Evolutionary conservation across 1,140 invertebrate species (phyloP).

Genomic region (Orchestia grillus): DNA sequence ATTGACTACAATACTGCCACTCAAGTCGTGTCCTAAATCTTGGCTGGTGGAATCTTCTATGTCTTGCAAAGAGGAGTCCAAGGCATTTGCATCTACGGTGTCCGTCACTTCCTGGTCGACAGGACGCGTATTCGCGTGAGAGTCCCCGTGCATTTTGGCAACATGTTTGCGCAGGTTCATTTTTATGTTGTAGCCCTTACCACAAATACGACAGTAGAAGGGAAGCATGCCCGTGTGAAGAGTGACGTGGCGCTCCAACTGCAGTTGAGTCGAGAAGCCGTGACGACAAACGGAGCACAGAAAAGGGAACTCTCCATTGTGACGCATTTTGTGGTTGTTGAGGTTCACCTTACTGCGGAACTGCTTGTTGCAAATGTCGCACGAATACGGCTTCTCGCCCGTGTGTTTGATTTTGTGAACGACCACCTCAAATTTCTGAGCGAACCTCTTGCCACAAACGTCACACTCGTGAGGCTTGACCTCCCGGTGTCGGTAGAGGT

Average conservation of each 20-base stretch:
- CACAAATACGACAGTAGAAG: conserved; percentile 64
- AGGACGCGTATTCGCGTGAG: neutral
- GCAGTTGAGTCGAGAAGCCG: conserved; percentile 71
- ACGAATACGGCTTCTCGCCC: conserved; percentile 64
- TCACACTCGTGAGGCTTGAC: conserved; percentile 66
- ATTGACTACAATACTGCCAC: neutral
- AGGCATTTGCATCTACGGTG: neutral
- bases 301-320: conserved; percentile 75
- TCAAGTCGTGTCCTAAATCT: neutral
- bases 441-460: conserved; percentile 65
- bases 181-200: conserved; percentile 64
- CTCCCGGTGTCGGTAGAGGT: conserved; percentile 72
- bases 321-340: conserved; percentile 72
- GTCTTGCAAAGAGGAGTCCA: neutral
- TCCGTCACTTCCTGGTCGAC: neutral
- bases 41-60: neutral
- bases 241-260: conserved; percentile 65
- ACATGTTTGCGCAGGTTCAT: conserved; percentile 64
- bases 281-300: conserved; percentile 70
- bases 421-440: conserved; percentile 66
- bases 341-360: conserved; percentile 67
- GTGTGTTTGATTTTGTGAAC: conserved; percentile 67
- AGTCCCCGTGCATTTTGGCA: conserved; percentile 60
- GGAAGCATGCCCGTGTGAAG: conserved; percentile 67
- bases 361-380: conserved; percentile 64